Evolutionary conservation across 2,113 vertebrate genomes (phyloP).

Genomic region (Pseudonaja textilis): DNA sequence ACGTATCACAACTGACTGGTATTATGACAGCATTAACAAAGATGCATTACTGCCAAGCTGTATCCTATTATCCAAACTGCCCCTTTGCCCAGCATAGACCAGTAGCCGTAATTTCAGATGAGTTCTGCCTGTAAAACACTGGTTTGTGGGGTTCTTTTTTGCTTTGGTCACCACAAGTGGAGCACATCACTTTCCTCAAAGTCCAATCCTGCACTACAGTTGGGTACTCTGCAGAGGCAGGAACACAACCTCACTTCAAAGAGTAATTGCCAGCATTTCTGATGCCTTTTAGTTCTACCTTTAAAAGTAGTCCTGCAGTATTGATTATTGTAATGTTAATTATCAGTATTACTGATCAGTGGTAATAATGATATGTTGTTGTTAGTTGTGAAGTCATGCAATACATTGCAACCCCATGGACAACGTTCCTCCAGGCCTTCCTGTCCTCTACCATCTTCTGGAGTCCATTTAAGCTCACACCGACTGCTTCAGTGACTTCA

Average conservation of each 20-base stretch:
- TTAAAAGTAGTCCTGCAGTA: not conserved
- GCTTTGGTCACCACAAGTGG: not conserved
- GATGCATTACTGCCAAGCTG: not conserved
- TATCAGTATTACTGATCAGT: too few species aligned
- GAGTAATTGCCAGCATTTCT: not conserved
- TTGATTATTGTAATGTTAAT: not conserved
- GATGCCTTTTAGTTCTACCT: not conserved
- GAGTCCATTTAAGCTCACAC: too few species aligned
- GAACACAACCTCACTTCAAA: not conserved
- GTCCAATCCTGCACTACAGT: not conserved
- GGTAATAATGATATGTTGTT: too few species aligned
- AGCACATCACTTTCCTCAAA: not conserved
- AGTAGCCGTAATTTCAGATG: not conserved
- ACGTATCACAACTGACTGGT: not conserved
- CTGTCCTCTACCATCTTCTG: too few species aligned
- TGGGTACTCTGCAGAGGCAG: not conserved
- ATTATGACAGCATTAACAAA: not conserved
- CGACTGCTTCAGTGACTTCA: too few species aligned
- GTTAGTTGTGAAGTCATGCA: too few species aligned
- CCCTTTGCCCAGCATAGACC: not conserved
- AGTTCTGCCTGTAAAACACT: not conserved
- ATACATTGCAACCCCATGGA: too few species aligned
- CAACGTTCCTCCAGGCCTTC: too few species aligned
- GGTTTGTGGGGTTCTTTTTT: not conserved
- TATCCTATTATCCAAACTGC: not conserved